phyloP scores from a whole-genome alignment of 2,113 vertebrate species.

The Lota lota region DNA sequence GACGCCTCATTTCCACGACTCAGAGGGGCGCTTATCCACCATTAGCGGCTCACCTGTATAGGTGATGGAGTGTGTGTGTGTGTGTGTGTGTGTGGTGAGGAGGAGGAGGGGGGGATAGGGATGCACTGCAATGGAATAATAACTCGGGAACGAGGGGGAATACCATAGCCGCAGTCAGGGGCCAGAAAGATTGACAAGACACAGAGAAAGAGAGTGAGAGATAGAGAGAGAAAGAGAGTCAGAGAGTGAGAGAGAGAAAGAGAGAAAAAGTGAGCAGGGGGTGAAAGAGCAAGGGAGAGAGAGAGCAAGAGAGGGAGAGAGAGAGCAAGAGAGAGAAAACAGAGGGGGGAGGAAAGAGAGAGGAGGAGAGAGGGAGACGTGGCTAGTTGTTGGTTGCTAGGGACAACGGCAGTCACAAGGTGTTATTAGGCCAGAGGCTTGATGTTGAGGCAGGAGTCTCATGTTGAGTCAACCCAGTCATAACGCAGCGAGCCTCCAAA shows the following conservation, averaged over 20 bases:
- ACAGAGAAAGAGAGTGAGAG: no score
- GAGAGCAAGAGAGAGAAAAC: constrained; percentile 42
- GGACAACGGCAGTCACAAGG: constrained; percentile 44
- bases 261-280: no score
- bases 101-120: not conserved
- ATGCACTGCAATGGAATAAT: no score
- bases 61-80: no score
- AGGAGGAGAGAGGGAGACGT: not conserved
- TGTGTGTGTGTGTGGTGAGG: constrained; percentile 16
- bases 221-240: no score
- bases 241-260: no score
- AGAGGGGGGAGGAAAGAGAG: not conserved
- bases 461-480: constrained; percentile 33
- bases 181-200: no score
- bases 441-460: constrained; percentile 8
- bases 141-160: no score
- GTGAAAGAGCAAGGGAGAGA: constrained; percentile 16
- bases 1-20: no score
- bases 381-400: constrained; percentile 55
- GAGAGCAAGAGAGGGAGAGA: not conserved
- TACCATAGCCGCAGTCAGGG: no score
- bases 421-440: constrained; percentile 42
- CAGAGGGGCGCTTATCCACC: no score
- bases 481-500: constrained; percentile 32
- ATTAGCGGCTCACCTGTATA: no score